phyloP scores from a whole-genome alignment of 2,888 invertebrate species.

The Ceratothoa steindachneri region DNA sequence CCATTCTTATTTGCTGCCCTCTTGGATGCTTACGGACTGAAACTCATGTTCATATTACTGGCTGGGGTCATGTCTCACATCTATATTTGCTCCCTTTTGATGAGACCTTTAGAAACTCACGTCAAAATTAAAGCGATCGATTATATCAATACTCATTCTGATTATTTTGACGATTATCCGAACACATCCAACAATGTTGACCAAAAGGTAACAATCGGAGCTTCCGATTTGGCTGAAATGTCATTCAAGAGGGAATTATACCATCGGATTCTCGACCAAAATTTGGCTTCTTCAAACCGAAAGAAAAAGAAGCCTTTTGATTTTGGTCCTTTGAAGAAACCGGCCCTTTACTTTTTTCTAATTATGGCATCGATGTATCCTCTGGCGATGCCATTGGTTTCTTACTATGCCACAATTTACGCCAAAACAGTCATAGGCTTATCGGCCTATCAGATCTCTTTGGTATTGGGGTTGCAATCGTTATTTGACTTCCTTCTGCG shows the following conservation, averaged over 20 bases:
- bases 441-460: background rate
- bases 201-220: too few species aligned
- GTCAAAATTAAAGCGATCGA: background rate
- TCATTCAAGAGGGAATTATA: background rate
- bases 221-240: too few species aligned
- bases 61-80: conserved; percentile 32
- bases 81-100: conserved; percentile 19
- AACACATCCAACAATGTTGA: background rate
- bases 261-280: background rate
- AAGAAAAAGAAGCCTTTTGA: background rate
- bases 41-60: conserved; percentile 25
- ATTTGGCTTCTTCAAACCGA: background rate
- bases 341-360: background rate
- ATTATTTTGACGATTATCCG: too few species aligned
- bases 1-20: conserved; percentile 29
- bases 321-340: background rate
- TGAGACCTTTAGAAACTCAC: conserved; percentile 29
- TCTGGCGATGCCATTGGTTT: background rate
- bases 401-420: background rate
- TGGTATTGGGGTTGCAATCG: background rate
- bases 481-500: background rate
- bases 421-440: background rate
- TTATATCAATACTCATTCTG: background rate
- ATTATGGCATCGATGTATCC: background rate
- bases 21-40: conserved; percentile 15